Evolutionary conservation across 2,797 vertebrate genomes (phyloP), one percentile per base, ranked within the genome.

Genomic region (Pseudochirops cupreus): DNA sequence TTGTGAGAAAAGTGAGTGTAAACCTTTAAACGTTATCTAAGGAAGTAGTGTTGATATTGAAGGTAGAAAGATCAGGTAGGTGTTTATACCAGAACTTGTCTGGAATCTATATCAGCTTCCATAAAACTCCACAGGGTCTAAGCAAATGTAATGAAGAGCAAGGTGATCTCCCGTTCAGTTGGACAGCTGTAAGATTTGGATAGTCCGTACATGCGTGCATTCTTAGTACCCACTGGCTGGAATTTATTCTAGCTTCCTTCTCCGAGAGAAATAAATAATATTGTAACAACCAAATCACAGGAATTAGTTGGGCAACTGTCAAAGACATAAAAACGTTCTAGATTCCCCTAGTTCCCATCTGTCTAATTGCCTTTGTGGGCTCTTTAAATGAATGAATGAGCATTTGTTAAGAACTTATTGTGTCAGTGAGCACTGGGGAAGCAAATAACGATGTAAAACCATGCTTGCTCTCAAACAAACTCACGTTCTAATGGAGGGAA

Each of bases 221-320:
- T 91, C 90, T 74, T 7, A 33, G 33, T 56, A 21, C 94, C 55
- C 53, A 50, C n/a, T 57, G 91, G 26, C 33, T 59, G 50, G 92
- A 94, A 95, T 59, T 33, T 26, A 56, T 91, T 95, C 91, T 18
- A 21, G 9, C 53, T 97, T 95, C 74, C 29, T 91, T 94, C 53
- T 11, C 33, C n/a, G 4, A 46, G 9, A 26, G 9, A 82, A 39
- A 74, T 21, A 18, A 74, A 74, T 74, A 39, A 82, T 26, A 11
- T 46, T 50, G 39, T 26, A 50, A 87, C 24, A 39, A 53, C 59
- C 92, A 91, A 95, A 82, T 54, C 94, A 29, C 46, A 94, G 21
- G n/a, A 96, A 46, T 56, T 26, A 26, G 21, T 46, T 82, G 67
- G n/a, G 39, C 24, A 87, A 87, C 39, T 87, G 39, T 87, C 39